Evolutionary conservation across 2,113 vertebrate genomes (phyloP), one percentile per base, ranked within the genome.

Genomic region (Hydrolagus affinis): DNA sequence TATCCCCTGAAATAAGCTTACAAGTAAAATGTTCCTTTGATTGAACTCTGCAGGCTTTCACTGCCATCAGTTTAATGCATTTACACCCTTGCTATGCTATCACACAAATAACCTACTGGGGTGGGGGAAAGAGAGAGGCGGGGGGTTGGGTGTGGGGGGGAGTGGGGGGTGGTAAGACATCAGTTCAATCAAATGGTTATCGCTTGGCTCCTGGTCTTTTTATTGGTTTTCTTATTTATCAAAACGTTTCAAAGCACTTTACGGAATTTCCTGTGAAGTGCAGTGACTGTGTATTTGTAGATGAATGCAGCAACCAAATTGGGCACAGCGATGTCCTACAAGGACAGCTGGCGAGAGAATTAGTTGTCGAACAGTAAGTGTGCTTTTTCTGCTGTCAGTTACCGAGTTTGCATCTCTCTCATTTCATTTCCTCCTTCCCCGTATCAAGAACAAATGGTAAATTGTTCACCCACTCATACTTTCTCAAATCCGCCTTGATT

Each of bases 41-140:
- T n/a, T 77, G 75, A 77, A 77, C 32, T 77, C 56, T 60, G 56
- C 11, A 60, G 75, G 21, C 44, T 77, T 77, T 21, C 75, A 77
- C 59, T 60, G 75, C 21, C 32, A 76, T 56, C 21, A 59, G 21
- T 12, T 44, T 59, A 59, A n/a, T 76, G 56, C 17, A 75, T 17
- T 75, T 75, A 56, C 14, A 75, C 44, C 72, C 72, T 56, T 44
- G 23, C n/a, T 57, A 57, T 21, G 59, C 56, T 60, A 21, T 21
- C 56, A 77, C 75, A 77, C 6, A 21, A 12, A 23, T 77, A 57
- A 59, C 56, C 44, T 14, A 77, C 59, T 77, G 75, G 19, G 21
- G n/a, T n/a, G n/a, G n/a, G n/a, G n/a, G n/a, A n/a, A n/a, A n/a
- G n/a, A n/a, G n/a, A n/a, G n/a, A n/a, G n/a, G n/a, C n/a, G n/a